Conservation (phyloP, 2,888 invertebrate species). For the Melikaiella ostensackeni region DNA sequence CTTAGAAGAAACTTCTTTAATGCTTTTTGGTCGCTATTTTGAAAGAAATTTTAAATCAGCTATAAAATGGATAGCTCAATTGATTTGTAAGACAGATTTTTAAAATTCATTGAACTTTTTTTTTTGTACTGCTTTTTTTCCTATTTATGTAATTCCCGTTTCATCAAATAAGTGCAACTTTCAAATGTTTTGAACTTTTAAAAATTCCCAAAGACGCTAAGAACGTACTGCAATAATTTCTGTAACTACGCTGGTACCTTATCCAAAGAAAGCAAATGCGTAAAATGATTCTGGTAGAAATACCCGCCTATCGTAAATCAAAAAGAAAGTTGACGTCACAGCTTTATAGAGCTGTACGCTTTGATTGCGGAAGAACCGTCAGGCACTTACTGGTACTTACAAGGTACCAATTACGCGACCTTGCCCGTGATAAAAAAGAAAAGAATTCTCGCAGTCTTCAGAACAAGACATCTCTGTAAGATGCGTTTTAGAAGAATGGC, state of each 20-base stretch:
- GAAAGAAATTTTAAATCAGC: no score
- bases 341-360: conserved; percentile 16
- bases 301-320: conserved; percentile 1
- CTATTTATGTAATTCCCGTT: background rate
- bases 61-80: no score
- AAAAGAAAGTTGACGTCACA: conserved; percentile 29
- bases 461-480: background rate
- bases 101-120: no score
- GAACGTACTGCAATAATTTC: background rate
- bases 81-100: no score
- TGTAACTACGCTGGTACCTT: background rate
- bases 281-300: background rate
- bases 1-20: no score
- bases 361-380: conserved; percentile 17
- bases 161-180: background rate
- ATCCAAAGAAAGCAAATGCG: background rate
- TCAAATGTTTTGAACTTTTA: background rate
- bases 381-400: background rate
- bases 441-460: background rate
- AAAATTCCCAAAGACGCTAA: background rate
- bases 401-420: conserved; percentile 5
- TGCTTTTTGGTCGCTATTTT: no score
- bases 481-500: background rate
- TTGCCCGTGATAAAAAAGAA: background rate
- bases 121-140: no score